Conservation (phyloP, 2,797 vertebrate genomes). For the Catamblyrhynchus diadema region DNA sequence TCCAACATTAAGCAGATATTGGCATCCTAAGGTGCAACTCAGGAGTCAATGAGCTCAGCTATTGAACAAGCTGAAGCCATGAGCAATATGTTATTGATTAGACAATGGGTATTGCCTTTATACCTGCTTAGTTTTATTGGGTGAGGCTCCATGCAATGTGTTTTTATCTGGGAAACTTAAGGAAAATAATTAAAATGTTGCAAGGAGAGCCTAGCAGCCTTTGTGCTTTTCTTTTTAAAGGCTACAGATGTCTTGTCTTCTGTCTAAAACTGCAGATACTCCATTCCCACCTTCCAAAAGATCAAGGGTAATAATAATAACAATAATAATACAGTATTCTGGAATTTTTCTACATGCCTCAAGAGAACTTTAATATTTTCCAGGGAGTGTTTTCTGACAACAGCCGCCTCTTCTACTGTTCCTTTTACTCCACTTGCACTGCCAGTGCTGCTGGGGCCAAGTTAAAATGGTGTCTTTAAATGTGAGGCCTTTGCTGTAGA, state of each 20-base stretch:
- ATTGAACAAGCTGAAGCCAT: conserved; percentile 67
- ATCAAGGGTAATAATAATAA: conserved; percentile 41
- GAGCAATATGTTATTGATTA: conserved; percentile 76
- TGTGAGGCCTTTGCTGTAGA: neutral
- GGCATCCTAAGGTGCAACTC: conserved; percentile 65
- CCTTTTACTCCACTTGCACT: neutral
- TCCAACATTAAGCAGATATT: conserved; percentile 70
- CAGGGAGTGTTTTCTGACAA: conserved; percentile 29
- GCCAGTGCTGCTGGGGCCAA: neutral
- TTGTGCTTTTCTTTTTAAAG: conserved; percentile 31
- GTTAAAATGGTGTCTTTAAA: neutral
- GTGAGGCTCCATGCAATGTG: conserved; percentile 55
- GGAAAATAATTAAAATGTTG: conserved; percentile 55
- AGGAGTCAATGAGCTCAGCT: conserved; percentile 64
- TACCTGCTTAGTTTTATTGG: conserved; percentile 63
- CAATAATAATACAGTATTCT: conserved; percentile 8
- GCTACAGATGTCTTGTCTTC: conserved; percentile 36
- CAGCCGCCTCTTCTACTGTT: neutral
- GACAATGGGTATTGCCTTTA: conserved; percentile 67
- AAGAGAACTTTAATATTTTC: conserved; percentile 46
- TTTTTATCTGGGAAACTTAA: conserved; percentile 51
- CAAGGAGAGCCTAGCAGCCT: neutral
- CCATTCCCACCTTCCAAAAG: neutral
- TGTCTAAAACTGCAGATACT: neutral
- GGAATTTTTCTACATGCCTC: conserved; percentile 46